Evolutionary conservation across 1,140 invertebrate species (phyloP), one percentile per base, ranked within the genome.

Genomic region (Drosophila pandora): DNA sequence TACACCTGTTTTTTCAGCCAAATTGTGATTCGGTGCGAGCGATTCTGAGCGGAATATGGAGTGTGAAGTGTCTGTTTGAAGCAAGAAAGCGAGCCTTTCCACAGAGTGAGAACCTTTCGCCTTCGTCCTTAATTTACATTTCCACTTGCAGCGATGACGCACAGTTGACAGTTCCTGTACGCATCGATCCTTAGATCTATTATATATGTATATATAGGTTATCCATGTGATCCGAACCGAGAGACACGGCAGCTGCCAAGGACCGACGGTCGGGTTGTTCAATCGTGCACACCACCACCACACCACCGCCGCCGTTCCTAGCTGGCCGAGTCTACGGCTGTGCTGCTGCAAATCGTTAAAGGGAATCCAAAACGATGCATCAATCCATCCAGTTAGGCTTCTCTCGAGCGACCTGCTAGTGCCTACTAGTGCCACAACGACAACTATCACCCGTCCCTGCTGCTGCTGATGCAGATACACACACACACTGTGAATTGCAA

Each of bases 331-430:
- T 72, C 65, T 54, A 39, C 54, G 45, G 59, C 57, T 58, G 56
- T 58, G 65, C 59, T 67, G 69, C 49, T 68, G 70, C 63, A 82
- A 85, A 88, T 88, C 83, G 83, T 88, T 88, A 83, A 88, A 83
- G 83, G 83, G 79, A 84, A 88, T 77, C 83, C 75, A 88, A 56
- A 84, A 88, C 83, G 83, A 88, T 88, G 81, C 83, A 88, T 88
- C 83, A 87, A 85, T 88, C 76, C 83, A 88, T 87, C 83, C 76
- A 84, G 49, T 60, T 73, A 76, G 65, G 61, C 61, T 48, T 53
- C 45, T 65, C 32, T 49, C 39, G 58, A 54, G 58, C 59, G 61
- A 37, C 43, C 59, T 58, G 30, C 43, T 30, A 65, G 21, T 49
- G 28, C n/a, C n/a, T n/a, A n/a, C n/a, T n/a, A n/a, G n/a, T n/a